Base-by-base conservation (phyloP, 2,797 vertebrate species). In the Typhlichthys subterraneus region DNA sequence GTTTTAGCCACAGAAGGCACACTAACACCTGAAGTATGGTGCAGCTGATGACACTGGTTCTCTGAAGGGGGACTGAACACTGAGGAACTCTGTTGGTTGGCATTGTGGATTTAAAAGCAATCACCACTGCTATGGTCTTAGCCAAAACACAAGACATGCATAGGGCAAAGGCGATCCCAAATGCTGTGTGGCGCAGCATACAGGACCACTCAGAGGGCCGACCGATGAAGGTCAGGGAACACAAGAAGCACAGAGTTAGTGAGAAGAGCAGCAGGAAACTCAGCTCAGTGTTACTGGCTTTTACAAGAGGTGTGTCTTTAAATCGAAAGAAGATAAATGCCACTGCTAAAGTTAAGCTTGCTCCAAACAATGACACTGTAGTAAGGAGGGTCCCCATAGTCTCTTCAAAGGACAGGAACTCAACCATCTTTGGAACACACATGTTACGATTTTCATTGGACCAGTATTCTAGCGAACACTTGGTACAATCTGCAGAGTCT, bases 381-480 rank as follows among this genome's bases (percentile, higher is more conserved):
- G 86, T 67, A 4, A 93, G 77, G 17, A 92, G 66, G 48, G 70
- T 67, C 13, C 92, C 91, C 92, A 93, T 91, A 60, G 81, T 90
- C 77, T 92, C 91, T 59, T 67, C 81, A 61, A 87, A 91, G 50
- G 90, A 91, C 3, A 93, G 86, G 80, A 90, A 93, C 78, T 93
- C 91, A 7, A 86, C 84, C 72, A 79, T 65, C 85, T 92, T 93
- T 49, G 84, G 89, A 55, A 92, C 72, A 74, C 91, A 93, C 23
- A 73, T 61, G 65, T 77, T 91, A 56, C 80, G 82, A 62, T 91
- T 77, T 67, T 85, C 77, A 70, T 91, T 90, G 5, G 92, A 90
- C 91, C 91, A 93, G 72, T 67, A 83, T 55, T 92, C 90, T 67
- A 84, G 54, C 1, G 86, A 82, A 77, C 92, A 93, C 17, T 12